Evolutionary conservation across 1,140 invertebrate species (phyloP), one percentile per base, ranked within the genome.

Genomic region (Acyrthosiphon pisum): DNA sequence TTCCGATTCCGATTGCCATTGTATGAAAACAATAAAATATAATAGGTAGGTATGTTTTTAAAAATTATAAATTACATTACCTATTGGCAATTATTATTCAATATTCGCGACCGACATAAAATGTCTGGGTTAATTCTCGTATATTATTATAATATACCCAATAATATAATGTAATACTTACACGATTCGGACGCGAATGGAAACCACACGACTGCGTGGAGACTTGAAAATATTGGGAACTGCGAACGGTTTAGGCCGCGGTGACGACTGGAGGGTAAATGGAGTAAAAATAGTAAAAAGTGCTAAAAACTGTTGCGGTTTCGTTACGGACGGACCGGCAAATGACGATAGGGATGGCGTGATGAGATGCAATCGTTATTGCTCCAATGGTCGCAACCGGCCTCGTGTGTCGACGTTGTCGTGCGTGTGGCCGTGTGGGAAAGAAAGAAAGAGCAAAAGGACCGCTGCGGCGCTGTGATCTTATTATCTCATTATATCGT

Each of bases 271-370:
- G 30, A 30, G 4, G 26, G 30, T n/a, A 30, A 68, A 68, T 68
- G 0, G 4, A 68, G 60, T 68, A 68, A 14, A n/a, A 50, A 50
- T 50, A 2, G 37, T 41, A 41, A 41, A 41, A 41, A 41, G 2
- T 41, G 4, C 41, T 41, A 41, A 41, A 41, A 60, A 60, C 2
- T n/a, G 60, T 2, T 18, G 50, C 6, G 6, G 30, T 76, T n/a
- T n/a, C 60, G 60, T n/a, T n/a, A 20, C 14, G 6, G 6, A 76
- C 14, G 30, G 14, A n/a, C 30, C 30, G n/a, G 14, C 4, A 18
- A 76, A 76, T 1, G n/a, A 6, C n/a, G 37, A 44, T 90, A 68
- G n/a, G 89, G 53, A 90, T 90, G 89, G 89, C 89, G 89, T 90
- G 89, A 90, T 90, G 46, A n/a, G 22, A 86, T 46, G 26, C 4